phyloP scores from a whole-genome alignment of 2,113 vertebrate species.

The Columbina picui region DNA sequence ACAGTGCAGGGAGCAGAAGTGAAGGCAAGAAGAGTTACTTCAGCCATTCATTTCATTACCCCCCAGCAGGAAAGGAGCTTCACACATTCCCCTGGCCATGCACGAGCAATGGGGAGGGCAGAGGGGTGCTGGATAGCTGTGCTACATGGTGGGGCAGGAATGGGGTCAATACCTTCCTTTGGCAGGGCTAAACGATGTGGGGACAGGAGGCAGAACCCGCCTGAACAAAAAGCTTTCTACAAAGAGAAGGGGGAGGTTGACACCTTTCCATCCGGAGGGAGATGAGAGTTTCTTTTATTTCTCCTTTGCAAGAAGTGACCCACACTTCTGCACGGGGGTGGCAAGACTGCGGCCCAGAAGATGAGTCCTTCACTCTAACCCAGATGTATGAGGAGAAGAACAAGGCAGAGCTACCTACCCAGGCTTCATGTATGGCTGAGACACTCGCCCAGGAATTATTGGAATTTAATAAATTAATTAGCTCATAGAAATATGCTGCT shows the following conservation, averaged over 20 bases:
- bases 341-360: not conserved
- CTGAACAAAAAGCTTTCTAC: not conserved
- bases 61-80: not conserved
- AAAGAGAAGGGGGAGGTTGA: not conserved
- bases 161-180: not conserved
- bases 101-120: accelerated
- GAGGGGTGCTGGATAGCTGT: not conserved
- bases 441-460: not conserved
- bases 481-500: not conserved
- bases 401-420: not conserved
- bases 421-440: not conserved
- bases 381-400: not conserved
- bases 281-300: not conserved
- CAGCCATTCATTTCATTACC: not conserved
- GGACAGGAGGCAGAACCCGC: not conserved
- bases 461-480: not conserved
- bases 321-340: not conserved
- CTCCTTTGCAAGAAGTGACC: not conserved
- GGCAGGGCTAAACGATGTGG: not conserved
- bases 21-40: not conserved
- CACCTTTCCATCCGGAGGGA: not conserved
- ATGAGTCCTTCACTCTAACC: not conserved
- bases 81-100: not conserved
- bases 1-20: not conserved
- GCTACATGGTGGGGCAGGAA: accelerated